phyloP scores from a whole-genome alignment of 2,888 invertebrate genomes.

The Pterostichus madidus region DNA sequence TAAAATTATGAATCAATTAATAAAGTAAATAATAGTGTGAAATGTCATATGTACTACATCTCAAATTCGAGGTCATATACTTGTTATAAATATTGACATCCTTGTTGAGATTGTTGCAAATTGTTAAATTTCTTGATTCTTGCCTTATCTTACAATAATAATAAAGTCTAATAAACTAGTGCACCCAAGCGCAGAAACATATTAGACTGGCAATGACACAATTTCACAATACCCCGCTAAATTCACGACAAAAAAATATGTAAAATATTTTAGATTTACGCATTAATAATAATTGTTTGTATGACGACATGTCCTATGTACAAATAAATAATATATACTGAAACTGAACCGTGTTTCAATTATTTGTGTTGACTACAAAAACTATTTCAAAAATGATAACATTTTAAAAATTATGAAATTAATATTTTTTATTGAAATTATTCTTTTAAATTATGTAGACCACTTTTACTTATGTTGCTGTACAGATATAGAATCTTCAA shows the following conservation, averaged over 20 bases:
- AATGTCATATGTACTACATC: conserved; percentile 25
- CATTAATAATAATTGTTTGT: conserved; percentile 41
- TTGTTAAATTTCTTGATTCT: conserved; percentile 49
- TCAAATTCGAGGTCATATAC: conserved; percentile 28
- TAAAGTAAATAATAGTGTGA: conserved; percentile 21
- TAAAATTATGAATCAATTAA: conserved; percentile 44
- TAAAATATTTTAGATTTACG: conserved; percentile 59
- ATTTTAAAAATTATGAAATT: conserved; percentile 4
- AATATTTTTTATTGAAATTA: no score
- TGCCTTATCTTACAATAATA: conserved; percentile 50
- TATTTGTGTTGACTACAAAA: neutral
- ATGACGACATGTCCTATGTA: conserved; percentile 39
- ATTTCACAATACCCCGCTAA: conserved; percentile 60
- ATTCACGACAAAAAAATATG: conserved; percentile 36
- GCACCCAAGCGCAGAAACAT: conserved; percentile 59
- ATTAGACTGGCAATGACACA: conserved; percentile 62
- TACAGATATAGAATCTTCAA: neutral
- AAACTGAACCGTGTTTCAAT: neutral
- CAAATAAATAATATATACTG: conserved; percentile 16
- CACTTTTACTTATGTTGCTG: no score
- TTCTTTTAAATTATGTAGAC: no score
- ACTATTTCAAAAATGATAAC: conserved; percentile 6
- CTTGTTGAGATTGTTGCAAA: conserved; percentile 45
- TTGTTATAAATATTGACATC: conserved; percentile 51
- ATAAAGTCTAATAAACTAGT: conserved; percentile 57